These are phyloP conservation scores for Spodoptera picta DNA, from an alignment of 2,888 invertebrate genomes.

Conservation along the genomic window DNA sequence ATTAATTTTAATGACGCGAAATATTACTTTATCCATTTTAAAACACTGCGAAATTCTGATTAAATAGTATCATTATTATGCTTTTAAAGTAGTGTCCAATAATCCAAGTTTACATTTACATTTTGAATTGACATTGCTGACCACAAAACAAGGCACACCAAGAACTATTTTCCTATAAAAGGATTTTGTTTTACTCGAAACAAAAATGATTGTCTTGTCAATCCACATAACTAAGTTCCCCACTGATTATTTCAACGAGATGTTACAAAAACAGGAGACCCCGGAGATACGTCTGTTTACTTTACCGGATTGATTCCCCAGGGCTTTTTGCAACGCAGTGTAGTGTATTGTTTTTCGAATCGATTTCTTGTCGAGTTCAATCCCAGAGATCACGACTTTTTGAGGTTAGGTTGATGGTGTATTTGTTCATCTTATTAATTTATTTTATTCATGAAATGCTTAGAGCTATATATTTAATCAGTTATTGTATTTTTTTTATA, in stretches of 20 bases:
- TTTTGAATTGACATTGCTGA: not conserved
- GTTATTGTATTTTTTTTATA: too few species aligned
- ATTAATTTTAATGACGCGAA: too few species aligned
- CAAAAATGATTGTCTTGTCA: slow-evolving; percentile 27
- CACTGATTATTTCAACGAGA: slow-evolving; percentile 50
- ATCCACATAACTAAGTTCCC: slow-evolving; percentile 34
- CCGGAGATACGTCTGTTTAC: slow-evolving; percentile 50
- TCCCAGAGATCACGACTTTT: too few species aligned
- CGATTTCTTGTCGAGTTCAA: slow-evolving; percentile 10
- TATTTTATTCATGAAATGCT: too few species aligned
- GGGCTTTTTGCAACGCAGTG: slow-evolving; percentile 42
- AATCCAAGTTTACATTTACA: too few species aligned
- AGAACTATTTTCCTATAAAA: slow-evolving; percentile 1
- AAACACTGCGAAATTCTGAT: too few species aligned
- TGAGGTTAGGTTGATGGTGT: too few species aligned
- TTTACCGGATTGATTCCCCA: slow-evolving; percentile 48
- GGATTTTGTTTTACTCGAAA: slow-evolving; percentile 3
- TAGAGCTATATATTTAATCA: too few species aligned
- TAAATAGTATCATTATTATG: too few species aligned
- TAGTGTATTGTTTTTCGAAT: slow-evolving; percentile 39
- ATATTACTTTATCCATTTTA: too few species aligned
- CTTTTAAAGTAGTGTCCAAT: too few species aligned
- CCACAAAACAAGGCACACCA: slow-evolving; percentile 1
- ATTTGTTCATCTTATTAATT: too few species aligned
- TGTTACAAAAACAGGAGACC: slow-evolving; percentile 42